Evolutionary conservation across 2,888 invertebrate species (phyloP).

Genomic region (Acheta domesticus): DNA sequence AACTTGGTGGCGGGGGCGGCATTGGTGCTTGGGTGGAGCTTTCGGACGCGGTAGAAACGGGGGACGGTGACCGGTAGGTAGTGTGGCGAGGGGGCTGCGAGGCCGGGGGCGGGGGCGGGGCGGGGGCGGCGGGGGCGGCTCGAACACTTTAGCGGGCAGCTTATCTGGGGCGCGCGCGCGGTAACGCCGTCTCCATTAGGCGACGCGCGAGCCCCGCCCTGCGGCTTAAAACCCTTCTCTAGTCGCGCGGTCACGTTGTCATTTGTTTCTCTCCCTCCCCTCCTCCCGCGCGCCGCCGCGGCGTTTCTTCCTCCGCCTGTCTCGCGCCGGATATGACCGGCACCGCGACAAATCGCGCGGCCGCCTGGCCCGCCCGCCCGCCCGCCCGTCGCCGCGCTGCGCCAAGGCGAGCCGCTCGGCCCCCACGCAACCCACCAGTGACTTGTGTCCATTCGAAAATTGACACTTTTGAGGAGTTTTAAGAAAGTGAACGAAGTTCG

Average conservation of each 20-base stretch:
- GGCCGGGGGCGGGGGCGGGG: not conserved
- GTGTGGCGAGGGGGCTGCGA: no score
- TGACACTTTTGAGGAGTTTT: no score
- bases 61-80: no score
- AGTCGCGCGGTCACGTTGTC: conserved; percentile 31
- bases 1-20: no score
- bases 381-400: not conserved
- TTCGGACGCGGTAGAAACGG: no score
- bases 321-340: not conserved
- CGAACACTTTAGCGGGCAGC: conserved; percentile 5
- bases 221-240: conserved; percentile 32
- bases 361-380: conserved; percentile 18
- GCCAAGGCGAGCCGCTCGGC: no score
- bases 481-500: no score
- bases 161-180: conserved; percentile 20
- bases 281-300: conserved; percentile 23
- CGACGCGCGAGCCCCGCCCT: conserved; percentile 24
- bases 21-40: no score
- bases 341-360: not conserved
- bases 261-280: conserved; percentile 31
- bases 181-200: conserved; percentile 20
- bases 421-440: no score
- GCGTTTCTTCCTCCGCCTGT: conserved; percentile 19
- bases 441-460: no score
- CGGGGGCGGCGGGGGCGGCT: not conserved